Base-by-base conservation (phyloP, 2,797 vertebrate species). In the Hippopotamyrus pictus region DNA sequence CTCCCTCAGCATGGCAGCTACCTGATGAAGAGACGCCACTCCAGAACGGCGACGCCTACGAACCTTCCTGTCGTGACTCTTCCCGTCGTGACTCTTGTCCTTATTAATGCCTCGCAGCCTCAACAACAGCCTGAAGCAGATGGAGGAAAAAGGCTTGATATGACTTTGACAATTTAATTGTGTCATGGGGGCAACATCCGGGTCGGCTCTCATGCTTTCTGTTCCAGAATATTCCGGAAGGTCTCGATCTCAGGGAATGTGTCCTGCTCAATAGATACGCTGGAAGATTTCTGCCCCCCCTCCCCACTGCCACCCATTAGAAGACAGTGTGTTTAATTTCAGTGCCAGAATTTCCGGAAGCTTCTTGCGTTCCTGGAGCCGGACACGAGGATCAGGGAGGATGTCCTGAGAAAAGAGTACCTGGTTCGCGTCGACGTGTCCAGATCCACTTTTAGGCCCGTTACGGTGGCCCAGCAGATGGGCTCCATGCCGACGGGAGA, bases 91-190 rank as follows among this genome's bases (percentile, higher is more conserved):
- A 50, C 84, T 17, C 51, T 14, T 29, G 12, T 86, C 9, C 50
- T 86, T 86, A 59, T 87, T 87, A 41, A 87, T 17, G 85, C 51
- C 50, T n/a, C 12, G 5, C 50, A 54, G 48, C 48, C 29, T 51
- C n/a, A 14, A 33, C 85, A 57, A 8, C 14, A 25, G 14, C 17
- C 29, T 19, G 57, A 59, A 59, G 29, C 14, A 57, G 29, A 37
- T n/a, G 48, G 46, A 17, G 12, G 25, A 44, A 3, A 41, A 17
- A 87, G 85, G 7, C 29, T 57, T 29, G 51, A 54, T 87, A 86
- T 86, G 25, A 29, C 51, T 86, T 54, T 53, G 51, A 86, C 5
- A 50, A 87, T 57, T 86, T 86, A 57, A 86, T 86, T 41, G 51
- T 86, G 25, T 19, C 51, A 86, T 3, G 12, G 17, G 12, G 5